phyloP scores from a whole-genome alignment of 2,113 vertebrate species.

The Astatoreochromis straeleni region DNA sequence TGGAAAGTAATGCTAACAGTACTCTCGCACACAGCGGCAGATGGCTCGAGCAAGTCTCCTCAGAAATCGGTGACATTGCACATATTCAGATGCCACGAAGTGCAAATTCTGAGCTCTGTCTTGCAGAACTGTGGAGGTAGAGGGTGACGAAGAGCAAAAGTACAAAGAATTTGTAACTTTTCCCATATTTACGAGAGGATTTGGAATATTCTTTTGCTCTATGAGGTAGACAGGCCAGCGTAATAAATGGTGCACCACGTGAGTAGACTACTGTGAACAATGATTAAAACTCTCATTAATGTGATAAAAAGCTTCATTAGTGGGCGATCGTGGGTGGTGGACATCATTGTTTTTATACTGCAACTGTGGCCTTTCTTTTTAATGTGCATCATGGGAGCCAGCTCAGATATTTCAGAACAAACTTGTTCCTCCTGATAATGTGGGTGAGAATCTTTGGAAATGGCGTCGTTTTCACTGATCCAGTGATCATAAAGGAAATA shows the following conservation, averaged over 20 bases:
- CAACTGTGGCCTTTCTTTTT: neutral
- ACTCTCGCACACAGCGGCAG: conserved; percentile 16
- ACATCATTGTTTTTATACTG: conserved; percentile 16
- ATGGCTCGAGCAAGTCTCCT: conserved; percentile 26
- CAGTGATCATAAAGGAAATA: neutral
- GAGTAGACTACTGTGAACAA: conserved; percentile 1
- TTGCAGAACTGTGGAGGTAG: conserved; percentile 1
- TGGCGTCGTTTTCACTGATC: neutral
- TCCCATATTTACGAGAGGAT: neutral
- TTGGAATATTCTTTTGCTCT: neutral
- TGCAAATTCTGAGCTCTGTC: neutral
- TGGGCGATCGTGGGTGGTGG: neutral
- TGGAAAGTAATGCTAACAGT: conserved; percentile 23
- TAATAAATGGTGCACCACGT: neutral
- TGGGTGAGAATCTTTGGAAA: neutral
- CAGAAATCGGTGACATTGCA: conserved; percentile 29
- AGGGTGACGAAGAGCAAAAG: neutral
- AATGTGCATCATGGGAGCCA: neutral
- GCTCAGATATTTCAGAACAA: neutral
- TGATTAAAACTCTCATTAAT: conserved; percentile 49
- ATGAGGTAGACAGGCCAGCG: neutral
- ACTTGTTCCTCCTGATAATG: neutral
- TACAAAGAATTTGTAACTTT: neutral
- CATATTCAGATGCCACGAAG: conserved; percentile 22
- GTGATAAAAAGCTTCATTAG: conserved; percentile 48